phyloP scores from a whole-genome alignment of 2,888 invertebrate species.

The Trachelus iudaicus region DNA sequence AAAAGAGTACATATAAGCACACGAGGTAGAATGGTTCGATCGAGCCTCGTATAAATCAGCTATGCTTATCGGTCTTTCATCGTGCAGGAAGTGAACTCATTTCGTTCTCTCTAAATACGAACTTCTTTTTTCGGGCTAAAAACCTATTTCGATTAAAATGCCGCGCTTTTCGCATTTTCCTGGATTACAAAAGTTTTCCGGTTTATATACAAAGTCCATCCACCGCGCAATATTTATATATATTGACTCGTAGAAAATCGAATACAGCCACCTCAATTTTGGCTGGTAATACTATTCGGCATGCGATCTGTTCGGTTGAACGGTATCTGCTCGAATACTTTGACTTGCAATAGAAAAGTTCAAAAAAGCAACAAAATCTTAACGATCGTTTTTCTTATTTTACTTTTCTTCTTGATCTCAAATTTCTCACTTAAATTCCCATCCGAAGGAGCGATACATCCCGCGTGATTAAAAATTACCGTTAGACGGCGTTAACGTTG shows the following conservation, averaged over 20 bases:
- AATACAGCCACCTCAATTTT: not conserved
- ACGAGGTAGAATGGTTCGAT: conserved; percentile 30
- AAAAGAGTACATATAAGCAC: not conserved
- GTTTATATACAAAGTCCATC: not conserved
- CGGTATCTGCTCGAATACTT: too few relatives aligned
- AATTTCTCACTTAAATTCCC: not conserved
- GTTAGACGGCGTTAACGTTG: not conserved
- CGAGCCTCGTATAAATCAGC: conserved; percentile 63
- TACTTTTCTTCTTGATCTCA: not conserved
- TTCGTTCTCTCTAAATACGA: conserved; percentile 65
- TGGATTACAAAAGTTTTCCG: conserved; percentile 55
- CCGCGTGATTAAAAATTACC: not conserved
- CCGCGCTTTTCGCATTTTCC: conserved; percentile 61
- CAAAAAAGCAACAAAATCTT: not conserved
- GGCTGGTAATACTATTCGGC: not conserved
- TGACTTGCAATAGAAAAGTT: not conserved
- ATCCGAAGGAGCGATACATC: not conserved
- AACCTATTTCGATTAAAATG: conserved; percentile 65
- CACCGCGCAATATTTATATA: not conserved
- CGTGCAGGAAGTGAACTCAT: conserved; percentile 63
- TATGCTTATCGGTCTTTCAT: conserved; percentile 66
- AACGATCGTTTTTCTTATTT: not conserved
- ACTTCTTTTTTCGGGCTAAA: conserved; percentile 53
- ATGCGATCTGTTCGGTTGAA: not conserved
- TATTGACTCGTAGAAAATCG: not conserved